Base-by-base conservation (phyloP, 2,797 vertebrate genomes). In the Oophaga sylvatica region DNA sequence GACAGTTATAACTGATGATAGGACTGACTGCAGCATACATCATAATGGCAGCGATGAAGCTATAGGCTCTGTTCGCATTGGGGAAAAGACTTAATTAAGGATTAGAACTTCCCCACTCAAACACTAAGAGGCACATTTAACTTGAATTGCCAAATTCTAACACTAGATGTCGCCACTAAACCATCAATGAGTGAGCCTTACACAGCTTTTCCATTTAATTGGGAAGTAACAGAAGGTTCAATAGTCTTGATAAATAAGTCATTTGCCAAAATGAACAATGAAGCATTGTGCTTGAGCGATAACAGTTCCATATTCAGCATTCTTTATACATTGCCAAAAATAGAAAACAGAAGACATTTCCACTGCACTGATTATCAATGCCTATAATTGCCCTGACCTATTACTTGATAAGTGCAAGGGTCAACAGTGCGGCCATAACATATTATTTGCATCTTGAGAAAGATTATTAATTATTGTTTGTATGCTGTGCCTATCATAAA, bases 151-250 rank as follows among this genome's bases (percentile, higher is more conserved):
- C 31, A 0, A 35, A 26, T 83, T 68, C 3, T 20, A 10, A 26
- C 88, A 45, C 84, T 89, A 87, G 88, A 63, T 89, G 88, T 82
- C 88, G 75, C 73, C 75, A 83, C 84, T 31, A 87, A 63, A 81
- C 73, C 71, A 83, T 26, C 80, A 63, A 86, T 89, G 45, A 26
- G 56, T 13, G 1, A 9, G 6, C 2, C 84, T 71, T 26, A 26
- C 48, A 22, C 75, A 56, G 31, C 59, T 67, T 65, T 63, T 15
- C 15, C 59, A 29, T 85, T 89, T 89, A 89, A 89, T 89, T 89
- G 84, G 60, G 59, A 53, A 83, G 84, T 83, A 89, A 83, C 88
- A 89, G 88, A 89, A 89, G 87, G 88, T 56, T 10, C 83, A 22
- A 57, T 71, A 48, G 0, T 83, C 88, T 88, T 73, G 45, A 83